Conservation (phyloP, 2,113 vertebrate genomes). For the Chaetodon trifascialis region DNA sequence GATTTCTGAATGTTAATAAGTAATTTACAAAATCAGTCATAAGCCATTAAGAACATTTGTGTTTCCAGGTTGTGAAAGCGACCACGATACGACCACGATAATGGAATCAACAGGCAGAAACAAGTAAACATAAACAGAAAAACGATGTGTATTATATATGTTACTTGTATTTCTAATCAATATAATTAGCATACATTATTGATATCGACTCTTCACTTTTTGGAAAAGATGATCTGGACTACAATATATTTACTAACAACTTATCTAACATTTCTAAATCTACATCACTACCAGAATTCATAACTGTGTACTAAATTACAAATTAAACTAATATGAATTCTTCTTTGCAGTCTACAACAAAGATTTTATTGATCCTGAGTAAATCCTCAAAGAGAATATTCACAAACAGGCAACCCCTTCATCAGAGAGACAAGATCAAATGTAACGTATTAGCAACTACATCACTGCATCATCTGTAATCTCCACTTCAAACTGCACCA, state of each 20-base stretch:
- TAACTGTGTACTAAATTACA: background rate
- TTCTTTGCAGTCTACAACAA: background rate
- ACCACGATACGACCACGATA: background rate
- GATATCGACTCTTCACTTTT: background rate
- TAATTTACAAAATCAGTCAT: background rate
- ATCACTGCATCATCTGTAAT: background rate
- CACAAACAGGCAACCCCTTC: conserved; percentile 5
- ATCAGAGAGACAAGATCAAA: background rate
- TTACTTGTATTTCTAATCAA: too few species aligned
- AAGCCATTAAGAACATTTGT: background rate
- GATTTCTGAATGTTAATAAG: background rate
- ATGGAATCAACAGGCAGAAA: background rate
- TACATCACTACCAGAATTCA: too few species aligned
- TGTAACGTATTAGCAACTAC: background rate
- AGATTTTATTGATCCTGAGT: background rate
- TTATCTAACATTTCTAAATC: background rate
- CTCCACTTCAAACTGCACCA: background rate
- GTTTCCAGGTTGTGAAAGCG: background rate
- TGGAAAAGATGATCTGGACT: background rate
- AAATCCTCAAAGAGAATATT: background rate
- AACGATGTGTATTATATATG: background rate
- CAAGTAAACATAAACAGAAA: background rate
- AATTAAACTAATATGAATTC: background rate
- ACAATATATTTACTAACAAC: background rate
- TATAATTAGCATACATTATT: background rate